Evolutionary conservation across 2,797 vertebrate genomes (phyloP), one percentile per base, ranked within the genome.

Genomic region (Pantherophis alleghaniensis): DNA sequence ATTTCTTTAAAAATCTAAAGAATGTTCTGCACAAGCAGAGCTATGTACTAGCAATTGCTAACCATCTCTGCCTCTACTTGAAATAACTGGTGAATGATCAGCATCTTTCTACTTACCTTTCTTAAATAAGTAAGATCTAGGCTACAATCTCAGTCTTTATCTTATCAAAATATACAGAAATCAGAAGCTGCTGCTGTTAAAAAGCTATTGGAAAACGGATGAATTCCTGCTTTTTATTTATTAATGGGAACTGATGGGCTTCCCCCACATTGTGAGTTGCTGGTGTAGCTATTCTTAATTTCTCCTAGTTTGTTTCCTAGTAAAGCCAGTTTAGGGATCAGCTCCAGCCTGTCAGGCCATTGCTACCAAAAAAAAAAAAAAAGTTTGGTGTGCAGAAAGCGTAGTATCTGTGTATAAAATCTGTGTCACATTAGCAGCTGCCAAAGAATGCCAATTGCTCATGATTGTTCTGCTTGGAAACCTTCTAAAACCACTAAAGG

Each of bases 401-500:
- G 42, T 42, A 42, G 42, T 42, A 42, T 42, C 42, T 42, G 42
- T 42, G 42, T 42, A 42, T 42, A 42, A 42, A 42, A 42, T 42
- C 26, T 57, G 7, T 42, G 9, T 57, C 24, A 28, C 26, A 28
- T 22, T 91, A 59, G 10, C 22, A 86, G 32, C 5, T 91, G 56
- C 18, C 74, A 28, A 60, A 51, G 14, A 59, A 51, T 51, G 18
- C 26, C 56, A 86, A 12, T 10, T 91, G 16, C 90, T 86, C 24
- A 18, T 12, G 42, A 5, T 59, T 13, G 37, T 26, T 18, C 24
- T 91, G 24, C 83, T 83, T 90, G 18, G 91, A 86, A 93, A 92
- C 92, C 93, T 94, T n/a, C 90, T 51, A 47, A 93, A 94, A 92
- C 93, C 37, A 91, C 63, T 92, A 92, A 95, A 96, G 87, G 63